phyloP scores from a whole-genome alignment of 2,888 invertebrate genomes.

The Thyatira batis region DNA sequence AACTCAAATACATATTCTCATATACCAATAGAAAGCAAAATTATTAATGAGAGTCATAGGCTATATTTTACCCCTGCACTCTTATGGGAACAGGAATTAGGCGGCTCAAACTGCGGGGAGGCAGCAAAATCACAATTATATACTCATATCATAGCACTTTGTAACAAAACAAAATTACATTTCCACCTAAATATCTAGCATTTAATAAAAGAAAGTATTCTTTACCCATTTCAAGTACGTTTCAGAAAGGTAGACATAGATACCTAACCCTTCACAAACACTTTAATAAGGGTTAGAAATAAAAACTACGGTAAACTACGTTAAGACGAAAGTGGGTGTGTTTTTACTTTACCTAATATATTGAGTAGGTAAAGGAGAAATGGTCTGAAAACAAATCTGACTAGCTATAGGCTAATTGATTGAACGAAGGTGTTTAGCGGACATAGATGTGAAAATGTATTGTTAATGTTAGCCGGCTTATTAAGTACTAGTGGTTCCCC shows the following conservation, averaged over 20 bases:
- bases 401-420: neutral
- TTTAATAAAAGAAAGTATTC: neutral
- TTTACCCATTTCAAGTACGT: neutral
- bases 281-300: neutral
- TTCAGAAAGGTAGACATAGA: neutral
- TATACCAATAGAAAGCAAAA: no score
- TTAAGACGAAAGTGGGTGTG: neutral
- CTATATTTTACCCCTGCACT: no score
- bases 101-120: no score
- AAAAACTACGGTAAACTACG: neutral
- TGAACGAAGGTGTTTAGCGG: neutral
- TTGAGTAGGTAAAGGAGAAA: neutral
- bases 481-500: no score
- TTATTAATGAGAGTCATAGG: no score
- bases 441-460: neutral
- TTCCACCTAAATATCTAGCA: neutral
- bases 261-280: neutral
- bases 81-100: no score
- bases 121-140: no score
- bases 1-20: no score
- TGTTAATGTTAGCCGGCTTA: neutral
- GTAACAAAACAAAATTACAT: no score
- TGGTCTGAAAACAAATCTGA: neutral
- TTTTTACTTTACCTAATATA: neutral
- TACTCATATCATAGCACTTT: no score